phyloP scores from a whole-genome alignment of 2,888 invertebrate species.

The Spicauda simplicius region DNA sequence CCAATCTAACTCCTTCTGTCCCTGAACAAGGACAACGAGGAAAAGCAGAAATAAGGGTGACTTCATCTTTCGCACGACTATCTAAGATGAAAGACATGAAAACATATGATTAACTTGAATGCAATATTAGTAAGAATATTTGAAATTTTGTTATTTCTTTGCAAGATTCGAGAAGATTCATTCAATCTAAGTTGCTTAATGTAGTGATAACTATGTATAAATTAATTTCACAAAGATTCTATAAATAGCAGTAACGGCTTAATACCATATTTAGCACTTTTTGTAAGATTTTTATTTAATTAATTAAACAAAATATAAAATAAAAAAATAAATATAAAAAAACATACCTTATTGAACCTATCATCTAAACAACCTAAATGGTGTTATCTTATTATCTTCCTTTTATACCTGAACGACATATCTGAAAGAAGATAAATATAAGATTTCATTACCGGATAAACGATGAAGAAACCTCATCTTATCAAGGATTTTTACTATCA shows the following conservation, averaged over 20 bases:
- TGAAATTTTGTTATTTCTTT: no score
- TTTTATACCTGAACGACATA: not conserved
- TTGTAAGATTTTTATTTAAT: no score
- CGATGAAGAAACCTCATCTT: not conserved
- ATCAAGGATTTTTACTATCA: not conserved
- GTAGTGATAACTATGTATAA: no score
- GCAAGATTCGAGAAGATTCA: no score
- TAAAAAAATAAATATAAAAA: not conserved
- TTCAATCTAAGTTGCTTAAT: no score
- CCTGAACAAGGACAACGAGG: conserved; percentile 50
- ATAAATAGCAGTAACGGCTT: no score
- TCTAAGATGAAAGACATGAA: no score
- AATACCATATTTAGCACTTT: no score
- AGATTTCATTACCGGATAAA: not conserved
- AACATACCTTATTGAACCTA: not conserved
- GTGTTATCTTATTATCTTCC: not conserved
- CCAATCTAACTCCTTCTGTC: conserved; percentile 84
- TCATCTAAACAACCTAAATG: not conserved
- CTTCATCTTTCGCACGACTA: conserved; percentile 35
- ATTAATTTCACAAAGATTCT: no score
- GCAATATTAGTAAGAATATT: no score
- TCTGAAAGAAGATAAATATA: not conserved
- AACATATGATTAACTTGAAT: no score
- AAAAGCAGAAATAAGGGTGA: conserved; percentile 51
- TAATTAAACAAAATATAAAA: not conserved